Base-by-base conservation (phyloP, 2,113 vertebrate genomes). In the Boulengeromyrus knoepffleri region DNA sequence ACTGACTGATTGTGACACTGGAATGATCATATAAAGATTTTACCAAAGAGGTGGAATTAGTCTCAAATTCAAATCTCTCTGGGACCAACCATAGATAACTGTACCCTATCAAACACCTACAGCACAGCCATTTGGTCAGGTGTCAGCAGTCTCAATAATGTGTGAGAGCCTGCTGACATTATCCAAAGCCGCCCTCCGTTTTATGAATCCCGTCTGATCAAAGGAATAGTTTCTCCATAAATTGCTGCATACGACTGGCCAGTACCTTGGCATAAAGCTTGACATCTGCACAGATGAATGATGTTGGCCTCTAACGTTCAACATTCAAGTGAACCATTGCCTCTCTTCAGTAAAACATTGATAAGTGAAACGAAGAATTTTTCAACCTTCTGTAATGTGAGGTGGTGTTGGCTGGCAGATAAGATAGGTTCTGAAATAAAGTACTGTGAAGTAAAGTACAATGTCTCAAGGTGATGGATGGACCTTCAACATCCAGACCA, bases 401-500 rank as follows among this genome's bases (percentile, higher is more conserved):
- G 27, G 31, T 87, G 85, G n/a, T 56, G 47, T 80, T 49, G 56
- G 53, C 87, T 89, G 66, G 17, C 56, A 74, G 24, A 77, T 27
- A 12, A 52, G 27, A 17, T 9, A 70, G 21, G 42, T 8, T 77
- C 46, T 74, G 42, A 47, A 89, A 77, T 52, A 10, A 74, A 74
- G 17, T 27, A 19, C 50, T 5, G 21, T 46, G 66, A 77, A 77
- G 70, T 84, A 84, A 84, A 47, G 19, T 85, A 47, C 45, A 66
- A 70, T 89, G 62, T 89, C 49, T 36, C 17, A 15, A 96, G 98
- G 96, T 95, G 98, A 99, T 88, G 97, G 96, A 2, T 99, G 98
- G 98, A 93, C 97, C 94, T 95, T 98, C 93, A 96, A 95, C 92
- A 85, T 96, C 46, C 91, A 95, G 89, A 96, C 96, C 80, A 97